Percentiles rank a stretch among this genome's conserved stretches.
Evolutionary conservation across 2,113 vertebrate genomes (phyloP).

Genomic region (Diphyllodes magnificus): DNA sequence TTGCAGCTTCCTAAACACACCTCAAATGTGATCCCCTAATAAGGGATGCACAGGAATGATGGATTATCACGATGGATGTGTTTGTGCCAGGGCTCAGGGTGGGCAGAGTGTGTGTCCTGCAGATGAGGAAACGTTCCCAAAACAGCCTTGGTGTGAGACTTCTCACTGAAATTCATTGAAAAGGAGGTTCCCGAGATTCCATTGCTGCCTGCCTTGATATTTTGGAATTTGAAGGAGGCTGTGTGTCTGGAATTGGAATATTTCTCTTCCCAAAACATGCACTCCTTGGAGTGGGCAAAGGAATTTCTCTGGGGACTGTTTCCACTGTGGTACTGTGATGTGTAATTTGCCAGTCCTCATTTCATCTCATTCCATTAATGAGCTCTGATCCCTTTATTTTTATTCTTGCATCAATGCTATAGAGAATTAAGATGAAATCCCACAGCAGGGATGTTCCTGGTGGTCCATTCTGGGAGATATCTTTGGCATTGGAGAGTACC

Average conservation of each 20-base stretch:
- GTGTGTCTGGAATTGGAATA: background rate
- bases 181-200: background rate
- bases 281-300: background rate
- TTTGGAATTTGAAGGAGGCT: background rate
- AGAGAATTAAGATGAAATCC: background rate
- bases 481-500: background rate
- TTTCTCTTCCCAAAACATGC: background rate
- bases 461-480: background rate
- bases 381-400: background rate
- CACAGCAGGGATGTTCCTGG: accelerated
- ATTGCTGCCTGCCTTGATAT: background rate
- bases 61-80: background rate
- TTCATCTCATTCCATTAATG: background rate
- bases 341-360: background rate
- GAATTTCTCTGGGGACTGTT: background rate
- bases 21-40: background rate
- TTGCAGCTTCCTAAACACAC: background rate
- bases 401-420: background rate
- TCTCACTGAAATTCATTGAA: background rate
- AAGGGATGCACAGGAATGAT: accelerated
- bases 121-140: background rate
- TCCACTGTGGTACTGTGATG: background rate
- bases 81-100: background rate
- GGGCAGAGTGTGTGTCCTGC: background rate
- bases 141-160: background rate